phyloP scores from a whole-genome alignment of 2,113 vertebrate species.

The Redunca redunca region DNA sequence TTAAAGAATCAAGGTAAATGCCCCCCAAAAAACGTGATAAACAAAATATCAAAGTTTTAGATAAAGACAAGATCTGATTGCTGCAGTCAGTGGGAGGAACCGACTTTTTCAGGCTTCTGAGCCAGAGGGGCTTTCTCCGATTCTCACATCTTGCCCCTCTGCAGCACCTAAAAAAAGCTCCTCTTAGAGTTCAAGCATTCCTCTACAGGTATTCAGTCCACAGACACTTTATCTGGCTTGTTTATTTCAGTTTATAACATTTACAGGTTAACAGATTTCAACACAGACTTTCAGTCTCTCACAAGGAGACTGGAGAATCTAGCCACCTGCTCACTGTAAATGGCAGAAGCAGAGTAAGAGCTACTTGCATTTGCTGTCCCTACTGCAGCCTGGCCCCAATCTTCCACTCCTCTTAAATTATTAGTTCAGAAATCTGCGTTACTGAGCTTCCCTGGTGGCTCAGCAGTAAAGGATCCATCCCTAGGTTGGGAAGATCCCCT shows the following conservation, averaged over 20 bases:
- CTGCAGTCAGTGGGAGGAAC: not conserved
- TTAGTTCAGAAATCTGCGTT: not conserved
- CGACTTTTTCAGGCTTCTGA: not conserved
- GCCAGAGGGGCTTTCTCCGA: rapidly evolving
- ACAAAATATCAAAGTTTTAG: not conserved
- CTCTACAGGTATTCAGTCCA: not conserved
- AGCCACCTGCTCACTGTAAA: not conserved
- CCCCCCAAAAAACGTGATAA: not conserved
- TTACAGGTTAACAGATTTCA: not conserved
- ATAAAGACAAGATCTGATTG: not conserved
- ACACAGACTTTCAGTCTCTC: not conserved
- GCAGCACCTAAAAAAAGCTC: not conserved
- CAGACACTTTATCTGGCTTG: not conserved
- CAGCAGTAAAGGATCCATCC: not conserved
- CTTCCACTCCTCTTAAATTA: not conserved
- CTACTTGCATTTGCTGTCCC: not conserved
- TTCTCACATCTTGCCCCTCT: not conserved
- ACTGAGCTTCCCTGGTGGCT: not conserved
- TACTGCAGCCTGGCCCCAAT: not conserved
- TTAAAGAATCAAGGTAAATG: not conserved
- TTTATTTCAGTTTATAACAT: not conserved
- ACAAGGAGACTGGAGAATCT: not conserved
- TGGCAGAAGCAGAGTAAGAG: not conserved
- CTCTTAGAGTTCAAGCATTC: not conserved
- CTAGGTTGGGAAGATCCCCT: not conserved